These are phyloP conservation scores for Limanda limanda DNA, from an alignment of 2,113 vertebrate species.

Conservation along the genomic window DNA sequence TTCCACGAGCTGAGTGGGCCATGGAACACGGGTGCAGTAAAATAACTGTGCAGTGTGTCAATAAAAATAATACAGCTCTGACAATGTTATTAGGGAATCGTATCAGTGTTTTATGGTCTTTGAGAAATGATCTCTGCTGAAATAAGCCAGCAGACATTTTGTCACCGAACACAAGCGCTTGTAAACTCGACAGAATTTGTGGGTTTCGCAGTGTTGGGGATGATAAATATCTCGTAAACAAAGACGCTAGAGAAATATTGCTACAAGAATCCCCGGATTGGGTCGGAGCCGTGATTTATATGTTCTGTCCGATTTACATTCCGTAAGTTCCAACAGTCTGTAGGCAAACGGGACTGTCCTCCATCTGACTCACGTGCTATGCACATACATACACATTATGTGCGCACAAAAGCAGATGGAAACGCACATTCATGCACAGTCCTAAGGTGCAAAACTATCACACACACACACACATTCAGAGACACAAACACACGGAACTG, in stretches of 20 bases:
- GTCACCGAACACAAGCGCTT: constrained; percentile 29
- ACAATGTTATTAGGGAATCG: constrained; percentile 40
- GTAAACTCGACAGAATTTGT: constrained; percentile 36
- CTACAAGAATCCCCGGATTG: neutral
- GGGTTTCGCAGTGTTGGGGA: constrained; percentile 15
- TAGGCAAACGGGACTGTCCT: constrained; percentile 1
- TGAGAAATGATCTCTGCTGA: constrained; percentile 40
- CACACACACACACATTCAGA: constrained; percentile 32
- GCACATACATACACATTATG: constrained; percentile 12
- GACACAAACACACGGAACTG: constrained; percentile 51
- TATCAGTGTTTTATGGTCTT: constrained; percentile 40
- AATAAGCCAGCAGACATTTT: constrained; percentile 50
- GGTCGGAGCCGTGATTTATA: constrained; percentile 26
- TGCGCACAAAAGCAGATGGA: constrained; percentile 6
- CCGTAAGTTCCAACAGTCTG: constrained; percentile 19
- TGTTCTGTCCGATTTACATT: constrained; percentile 38
- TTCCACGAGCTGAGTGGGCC: constrained; percentile 37
- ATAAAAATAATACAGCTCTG: constrained; percentile 48
- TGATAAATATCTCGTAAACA: constrained; percentile 42
- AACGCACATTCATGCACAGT: constrained; percentile 26
- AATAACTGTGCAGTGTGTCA: constrained; percentile 39
- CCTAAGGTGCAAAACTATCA: constrained; percentile 14
- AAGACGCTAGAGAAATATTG: constrained; percentile 22
- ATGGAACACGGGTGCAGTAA: constrained; percentile 29
- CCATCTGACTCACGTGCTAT: neutral